These are phyloP conservation scores for Baccha elongata DNA, from an alignment of 2,888 invertebrate species.

Conservation along the genomic window DNA sequence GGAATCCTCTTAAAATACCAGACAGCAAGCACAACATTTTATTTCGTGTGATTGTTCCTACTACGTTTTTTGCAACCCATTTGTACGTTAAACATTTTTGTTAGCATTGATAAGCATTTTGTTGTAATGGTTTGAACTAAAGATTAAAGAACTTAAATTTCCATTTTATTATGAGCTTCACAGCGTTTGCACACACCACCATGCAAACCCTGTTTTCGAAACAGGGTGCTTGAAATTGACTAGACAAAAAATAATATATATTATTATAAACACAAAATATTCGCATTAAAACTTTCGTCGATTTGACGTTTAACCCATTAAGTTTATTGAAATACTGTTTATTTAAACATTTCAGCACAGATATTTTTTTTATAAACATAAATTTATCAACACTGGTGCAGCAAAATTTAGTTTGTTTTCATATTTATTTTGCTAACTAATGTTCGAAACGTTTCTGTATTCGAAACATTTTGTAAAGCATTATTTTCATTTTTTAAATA, in stretches of 20 bases:
- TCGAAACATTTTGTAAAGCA: slow-evolving; percentile 48
- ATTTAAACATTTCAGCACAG: slow-evolving; percentile 27
- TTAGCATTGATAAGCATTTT: no score
- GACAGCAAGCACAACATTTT: no score
- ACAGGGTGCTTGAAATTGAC: background rate
- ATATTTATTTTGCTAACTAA: slow-evolving; percentile 49
- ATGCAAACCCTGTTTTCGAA: no score
- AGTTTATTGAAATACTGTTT: slow-evolving; percentile 36
- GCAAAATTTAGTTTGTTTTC: slow-evolving; percentile 35
- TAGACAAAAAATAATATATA: background rate
- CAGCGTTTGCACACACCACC: no score
- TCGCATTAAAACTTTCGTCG: slow-evolving; percentile 9
- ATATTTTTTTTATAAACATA: slow-evolving; percentile 9
- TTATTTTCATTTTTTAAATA: background rate
- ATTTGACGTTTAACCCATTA: slow-evolving; percentile 27
- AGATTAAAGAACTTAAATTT: no score
- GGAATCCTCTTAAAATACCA: no score
- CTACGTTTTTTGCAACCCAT: no score
- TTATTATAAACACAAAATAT: background rate
- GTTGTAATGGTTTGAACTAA: no score
- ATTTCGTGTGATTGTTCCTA: no score
- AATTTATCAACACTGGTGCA: slow-evolving; percentile 49
- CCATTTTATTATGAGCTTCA: no score
- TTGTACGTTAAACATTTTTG: no score
- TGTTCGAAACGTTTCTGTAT: slow-evolving; percentile 28